Conservation (phyloP, 2,113 vertebrate species). For the Coregonus clupeaformis region DNA sequence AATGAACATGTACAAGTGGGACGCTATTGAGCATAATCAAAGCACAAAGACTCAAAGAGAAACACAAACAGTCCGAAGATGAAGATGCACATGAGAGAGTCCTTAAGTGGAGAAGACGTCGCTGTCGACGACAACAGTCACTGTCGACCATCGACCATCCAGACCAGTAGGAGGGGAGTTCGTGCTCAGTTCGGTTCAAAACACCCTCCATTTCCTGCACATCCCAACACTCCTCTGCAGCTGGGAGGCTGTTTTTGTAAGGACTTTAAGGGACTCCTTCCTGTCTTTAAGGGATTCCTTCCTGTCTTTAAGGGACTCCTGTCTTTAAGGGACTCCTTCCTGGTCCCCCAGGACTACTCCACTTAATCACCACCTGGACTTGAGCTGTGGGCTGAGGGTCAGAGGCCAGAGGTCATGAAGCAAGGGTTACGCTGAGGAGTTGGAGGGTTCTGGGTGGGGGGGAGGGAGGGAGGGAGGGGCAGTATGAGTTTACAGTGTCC, state of each 20-base stretch:
- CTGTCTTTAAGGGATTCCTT: too few species aligned
- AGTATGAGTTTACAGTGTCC: slow-evolving; percentile 11
- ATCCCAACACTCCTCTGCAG: background rate
- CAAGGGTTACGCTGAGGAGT: background rate
- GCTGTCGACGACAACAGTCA: background rate
- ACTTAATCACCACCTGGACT: background rate
- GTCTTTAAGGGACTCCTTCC: background rate
- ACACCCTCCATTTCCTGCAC: background rate
- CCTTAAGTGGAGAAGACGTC: background rate
- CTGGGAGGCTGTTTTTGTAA: background rate
- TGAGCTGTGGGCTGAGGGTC: slow-evolving; percentile 10
- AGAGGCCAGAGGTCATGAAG: slow-evolving; percentile 34
- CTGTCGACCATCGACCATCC: background rate
- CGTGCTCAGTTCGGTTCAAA: background rate
- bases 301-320: too few species aligned
- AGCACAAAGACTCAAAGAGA: slow-evolving; percentile 1
- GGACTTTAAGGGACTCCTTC: background rate
- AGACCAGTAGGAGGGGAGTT: background rate
- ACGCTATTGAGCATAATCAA: slow-evolving; percentile 6
- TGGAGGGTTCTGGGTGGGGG: too few species aligned
- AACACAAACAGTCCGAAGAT: slow-evolving; percentile 5
- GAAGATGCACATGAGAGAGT: background rate
- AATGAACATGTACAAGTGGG: slow-evolving; percentile 19
- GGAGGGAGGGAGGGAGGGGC: background rate
- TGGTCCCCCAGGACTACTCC: background rate